phyloP scores from a whole-genome alignment of 1,140 invertebrate species.

The Odontomachus brunneus region DNA sequence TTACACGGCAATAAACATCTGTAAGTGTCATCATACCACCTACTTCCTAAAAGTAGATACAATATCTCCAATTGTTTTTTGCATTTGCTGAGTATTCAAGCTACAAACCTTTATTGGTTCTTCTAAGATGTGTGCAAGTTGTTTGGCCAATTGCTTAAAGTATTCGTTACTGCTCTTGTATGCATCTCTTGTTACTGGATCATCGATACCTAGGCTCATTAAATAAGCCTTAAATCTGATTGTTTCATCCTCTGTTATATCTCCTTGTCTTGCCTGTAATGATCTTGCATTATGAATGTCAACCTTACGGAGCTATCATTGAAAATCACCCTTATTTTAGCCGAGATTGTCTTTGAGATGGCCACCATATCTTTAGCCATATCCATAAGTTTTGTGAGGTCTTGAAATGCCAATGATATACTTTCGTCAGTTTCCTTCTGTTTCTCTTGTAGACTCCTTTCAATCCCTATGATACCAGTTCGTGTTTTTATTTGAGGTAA shows the following conservation, averaged over 20 bases:
- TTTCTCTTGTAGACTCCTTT: conserved; percentile 95
- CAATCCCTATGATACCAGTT: conserved; percentile 98
- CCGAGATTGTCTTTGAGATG: conserved; percentile 96
- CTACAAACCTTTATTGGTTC: conserved; percentile 91
- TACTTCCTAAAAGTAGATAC: conserved; percentile 88
- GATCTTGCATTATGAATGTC: conserved; percentile 77
- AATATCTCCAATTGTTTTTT: conserved; percentile 3
- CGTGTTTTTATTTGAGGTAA: conserved; percentile 89
- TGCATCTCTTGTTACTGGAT: conserved; percentile 97
- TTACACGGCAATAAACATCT: conserved; percentile 98
- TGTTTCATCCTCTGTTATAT: conserved; percentile 99
- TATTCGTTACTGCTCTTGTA: conserved; percentile 95
- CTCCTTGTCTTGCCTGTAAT: conserved; percentile 95
- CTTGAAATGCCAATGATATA: conserved; percentile 97
- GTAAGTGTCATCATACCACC: conserved; percentile 98
- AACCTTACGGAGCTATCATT: conserved; percentile 71
- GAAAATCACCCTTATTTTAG: conserved; percentile 93
- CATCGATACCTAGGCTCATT: conserved; percentile 98
- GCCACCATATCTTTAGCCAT: conserved; percentile 99
- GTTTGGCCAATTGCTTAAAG: conserved; percentile 93
- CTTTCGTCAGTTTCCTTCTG: conserved; percentile 95
- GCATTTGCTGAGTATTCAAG: background rate
- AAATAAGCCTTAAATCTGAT: conserved; percentile 98
- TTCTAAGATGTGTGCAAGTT: conserved; percentile 93
- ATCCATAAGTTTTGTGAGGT: conserved; percentile 96